Evolutionary conservation across 1,140 invertebrate genomes (phyloP), one percentile per base, ranked within the genome.

Genomic region (Forficula auricularia): DNA sequence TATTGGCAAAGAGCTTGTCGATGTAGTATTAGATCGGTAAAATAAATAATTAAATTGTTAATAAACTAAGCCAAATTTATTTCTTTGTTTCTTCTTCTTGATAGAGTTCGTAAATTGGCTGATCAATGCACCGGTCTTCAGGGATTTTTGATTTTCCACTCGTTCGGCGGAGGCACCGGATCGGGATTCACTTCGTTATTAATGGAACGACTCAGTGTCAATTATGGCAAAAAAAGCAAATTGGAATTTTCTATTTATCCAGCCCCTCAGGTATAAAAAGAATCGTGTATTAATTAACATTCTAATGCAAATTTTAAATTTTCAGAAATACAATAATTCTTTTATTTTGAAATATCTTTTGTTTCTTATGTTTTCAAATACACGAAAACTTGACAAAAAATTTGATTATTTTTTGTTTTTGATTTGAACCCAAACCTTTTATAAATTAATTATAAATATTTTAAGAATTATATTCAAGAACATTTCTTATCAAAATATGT

Each of bases 41-140:
- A 27, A 6, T 27, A 6, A 27, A 6, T 10, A 27, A 27, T 6
- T 27, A 27, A 6, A 6, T 27, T 27, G 22, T 27, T 6, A 10
- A 27, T 6, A 27, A 27, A 27, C 4, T 6, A 27, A 27, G 4
- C 10, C 4, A 27, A 27, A 27, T 6, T 6, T 27, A 27, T 27
- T 27, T 27, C 10, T 6, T 27, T 27, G 4, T 6, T 27, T 27
- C 10, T 27, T 10, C n/a, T n/a, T n/a, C n/a, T 30, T 2, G 31
- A 43, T 88, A 8, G 82, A 85, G 50, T 44, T 65, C 4, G 71
- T 3, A 66, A 70, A 44, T 50, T 74, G 20, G 74, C 77, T n/a
- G 83, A 89, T 55, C 71, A 75, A 42, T 87, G 85, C 56, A 69
- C 67, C 33, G 75, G 75, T 22, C 60, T 80, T 1, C 82, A 90